These are phyloP conservation scores for Aproaerema taeniolella DNA, from an alignment of 2,888 invertebrate species.

Conservation along the genomic window DNA sequence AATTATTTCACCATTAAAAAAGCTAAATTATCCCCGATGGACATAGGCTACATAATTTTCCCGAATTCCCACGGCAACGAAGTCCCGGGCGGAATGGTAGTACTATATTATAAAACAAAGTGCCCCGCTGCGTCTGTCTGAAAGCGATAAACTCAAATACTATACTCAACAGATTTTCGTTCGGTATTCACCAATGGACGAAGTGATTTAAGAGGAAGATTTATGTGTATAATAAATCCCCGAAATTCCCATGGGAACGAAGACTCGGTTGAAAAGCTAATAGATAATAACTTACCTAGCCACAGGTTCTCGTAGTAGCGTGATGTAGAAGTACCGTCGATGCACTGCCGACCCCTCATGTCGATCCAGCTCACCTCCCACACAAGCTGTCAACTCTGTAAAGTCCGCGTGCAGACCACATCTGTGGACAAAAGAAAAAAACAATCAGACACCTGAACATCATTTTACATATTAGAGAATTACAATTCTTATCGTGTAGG, in stretches of 20 bases:
- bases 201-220: neutral
- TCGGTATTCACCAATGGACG: neutral
- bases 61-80: too few species aligned
- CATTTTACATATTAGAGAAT: too few species aligned
- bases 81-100: too few species aligned
- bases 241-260: neutral
- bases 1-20: too few species aligned
- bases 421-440: slow-evolving; percentile 44
- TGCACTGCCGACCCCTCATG: slow-evolving; percentile 90
- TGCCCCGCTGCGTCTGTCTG: neutral
- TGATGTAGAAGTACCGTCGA: slow-evolving; percentile 96
- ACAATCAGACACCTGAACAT: too few species aligned
- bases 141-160: neutral
- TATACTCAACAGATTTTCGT: neutral
- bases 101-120: neutral
- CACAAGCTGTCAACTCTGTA: slow-evolving; percentile 96
- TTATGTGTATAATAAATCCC: too few species aligned
- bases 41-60: too few species aligned
- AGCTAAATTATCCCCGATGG: too few species aligned
- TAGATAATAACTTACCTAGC: slow-evolving; percentile 65
- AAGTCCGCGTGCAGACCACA: slow-evolving; percentile 99
- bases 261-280: neutral
- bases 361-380: slow-evolving; percentile 93
- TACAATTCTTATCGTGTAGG: too few species aligned
- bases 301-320: slow-evolving; percentile 95